phyloP scores from a whole-genome alignment of 1,140 invertebrate genomes.

The Heliothis subflexa region DNA sequence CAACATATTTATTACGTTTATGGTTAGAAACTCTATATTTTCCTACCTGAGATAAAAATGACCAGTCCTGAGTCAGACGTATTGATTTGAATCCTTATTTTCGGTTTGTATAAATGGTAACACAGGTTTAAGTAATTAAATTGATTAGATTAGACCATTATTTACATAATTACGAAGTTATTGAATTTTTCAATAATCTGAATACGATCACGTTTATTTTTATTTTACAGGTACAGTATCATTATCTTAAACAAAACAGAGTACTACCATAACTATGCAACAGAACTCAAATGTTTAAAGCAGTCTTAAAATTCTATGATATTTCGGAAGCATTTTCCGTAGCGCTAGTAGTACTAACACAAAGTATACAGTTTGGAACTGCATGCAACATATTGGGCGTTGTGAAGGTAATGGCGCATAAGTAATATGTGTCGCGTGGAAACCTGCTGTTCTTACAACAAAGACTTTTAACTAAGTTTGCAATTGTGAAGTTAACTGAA shows the following conservation, averaged over 20 bases:
- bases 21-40: no score
- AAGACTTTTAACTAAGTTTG: slow-evolving; percentile 32
- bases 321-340: slow-evolving; percentile 26
- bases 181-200: no score
- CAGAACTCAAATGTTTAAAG: slow-evolving; percentile 13
- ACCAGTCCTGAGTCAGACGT: no score
- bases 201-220: no score
- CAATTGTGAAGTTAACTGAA: slow-evolving; percentile 3
- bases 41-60: no score
- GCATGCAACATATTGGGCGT: slow-evolving; percentile 35
- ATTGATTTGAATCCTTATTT: no score
- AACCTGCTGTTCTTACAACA: slow-evolving; percentile 1
- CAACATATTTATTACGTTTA: no score
- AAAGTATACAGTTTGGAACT: slow-evolving; percentile 28
- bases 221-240: no score
- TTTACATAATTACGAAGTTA: no score
- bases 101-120: no score
- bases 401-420: slow-evolving; percentile 33
- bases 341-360: slow-evolving; percentile 1
- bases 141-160: no score
- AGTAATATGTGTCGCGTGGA: slow-evolving; percentile 19
- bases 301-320: slow-evolving; percentile 19
- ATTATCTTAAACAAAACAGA: background rate
- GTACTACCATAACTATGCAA: background rate
- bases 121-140: no score